A percentile compares a stretch with the other conserved stretches of the same genome.
Conservation (phyloP, 2,797 vertebrate genomes). For the Chiloscyllium punctatum region DNA sequence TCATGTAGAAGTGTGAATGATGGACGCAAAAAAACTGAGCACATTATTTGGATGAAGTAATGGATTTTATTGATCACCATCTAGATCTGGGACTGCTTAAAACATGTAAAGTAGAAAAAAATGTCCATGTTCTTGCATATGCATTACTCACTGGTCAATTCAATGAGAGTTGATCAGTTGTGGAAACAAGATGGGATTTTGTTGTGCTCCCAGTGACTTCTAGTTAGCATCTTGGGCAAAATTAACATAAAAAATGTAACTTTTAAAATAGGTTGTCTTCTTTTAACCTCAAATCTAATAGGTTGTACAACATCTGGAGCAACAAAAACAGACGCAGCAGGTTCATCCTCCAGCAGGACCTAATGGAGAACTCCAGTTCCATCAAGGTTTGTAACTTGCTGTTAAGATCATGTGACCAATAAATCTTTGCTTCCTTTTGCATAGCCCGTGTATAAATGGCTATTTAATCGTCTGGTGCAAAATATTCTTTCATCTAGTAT, state of each 20-base stretch:
- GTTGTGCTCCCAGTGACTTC: not conserved
- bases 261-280: not conserved
- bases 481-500: not conserved
- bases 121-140: not conserved
- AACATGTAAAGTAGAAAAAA: not conserved
- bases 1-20: not conserved
- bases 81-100: not conserved
- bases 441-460: not conserved
- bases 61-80: not conserved
- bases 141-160: too few species aligned
- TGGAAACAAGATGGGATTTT: not conserved
- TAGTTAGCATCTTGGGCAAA: not conserved
- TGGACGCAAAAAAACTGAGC: not conserved
- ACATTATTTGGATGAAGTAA: not conserved
- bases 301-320: slow-evolving; percentile 91
- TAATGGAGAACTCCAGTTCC: slow-evolving; percentile 61
- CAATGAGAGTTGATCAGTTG: not conserved
- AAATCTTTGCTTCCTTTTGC: not conserved
- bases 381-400: slow-evolving; percentile 55
- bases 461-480: not conserved
- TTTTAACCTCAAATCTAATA: slow-evolving; percentile 47
- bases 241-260: not conserved
- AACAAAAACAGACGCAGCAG: slow-evolving; percentile 72
- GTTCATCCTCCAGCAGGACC: slow-evolving; percentile 63
- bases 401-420: not conserved